Evolutionary conservation across 2,888 invertebrate genomes (phyloP).

Genomic region (Zelleria hepariella): DNA sequence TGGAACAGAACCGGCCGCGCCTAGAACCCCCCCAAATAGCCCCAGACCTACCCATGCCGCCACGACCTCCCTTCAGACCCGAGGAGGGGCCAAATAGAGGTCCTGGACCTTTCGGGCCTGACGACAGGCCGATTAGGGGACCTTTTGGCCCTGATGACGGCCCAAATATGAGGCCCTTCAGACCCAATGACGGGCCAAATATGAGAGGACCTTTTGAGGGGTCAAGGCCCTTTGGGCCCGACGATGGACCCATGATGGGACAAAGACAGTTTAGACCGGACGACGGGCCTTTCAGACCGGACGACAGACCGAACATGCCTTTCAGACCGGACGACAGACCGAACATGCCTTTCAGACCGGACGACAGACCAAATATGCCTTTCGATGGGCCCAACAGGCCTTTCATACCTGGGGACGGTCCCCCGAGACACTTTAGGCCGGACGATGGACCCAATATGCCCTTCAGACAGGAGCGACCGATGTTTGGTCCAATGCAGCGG

Average conservation of each 20-base stretch:
- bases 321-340: constrained; percentile 11
- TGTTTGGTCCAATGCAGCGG: not conserved
- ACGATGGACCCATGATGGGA: not conserved
- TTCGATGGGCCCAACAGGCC: constrained; percentile 1
- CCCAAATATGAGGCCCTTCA: no score
- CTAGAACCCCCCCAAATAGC: constrained; percentile 14
- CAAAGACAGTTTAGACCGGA: no score
- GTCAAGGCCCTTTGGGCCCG: not conserved
- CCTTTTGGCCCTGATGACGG: no score
- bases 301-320: not conserved
- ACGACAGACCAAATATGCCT: not conserved
- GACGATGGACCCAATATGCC: not conserved
- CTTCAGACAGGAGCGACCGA: constrained; percentile 1
- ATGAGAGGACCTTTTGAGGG: not conserved
- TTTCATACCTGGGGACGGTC: constrained; percentile 18
- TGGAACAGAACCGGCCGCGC: constrained; percentile 26
- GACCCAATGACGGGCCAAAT: not conserved
- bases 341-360: constrained; percentile 11
- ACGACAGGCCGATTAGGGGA: not conserved
- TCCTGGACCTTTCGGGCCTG: not conserved
- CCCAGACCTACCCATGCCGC: constrained; percentile 14
- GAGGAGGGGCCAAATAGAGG: not conserved
- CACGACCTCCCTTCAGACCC: constrained; percentile 10
- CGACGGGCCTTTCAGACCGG: not conserved
- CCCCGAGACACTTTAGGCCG: constrained; percentile 29